Conservation (phyloP, 2,888 invertebrate genomes). For the Liopterus haemorrhoidalis region DNA sequence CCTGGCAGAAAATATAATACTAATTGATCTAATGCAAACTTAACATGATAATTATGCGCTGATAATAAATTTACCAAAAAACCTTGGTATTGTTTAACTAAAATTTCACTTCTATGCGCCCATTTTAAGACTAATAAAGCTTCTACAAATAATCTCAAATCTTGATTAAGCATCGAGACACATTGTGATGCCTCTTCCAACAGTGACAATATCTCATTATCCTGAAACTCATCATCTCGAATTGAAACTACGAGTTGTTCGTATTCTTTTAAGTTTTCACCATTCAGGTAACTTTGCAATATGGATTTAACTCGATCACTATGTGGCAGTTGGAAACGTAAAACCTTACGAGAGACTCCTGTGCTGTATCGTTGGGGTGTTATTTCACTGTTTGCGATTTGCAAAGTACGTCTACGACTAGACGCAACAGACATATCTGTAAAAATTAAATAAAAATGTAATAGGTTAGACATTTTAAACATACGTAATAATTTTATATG, state of each 20-base stretch:
- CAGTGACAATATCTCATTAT: constrained; percentile 52
- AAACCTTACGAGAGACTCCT: constrained; percentile 37
- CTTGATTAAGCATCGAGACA: constrained; percentile 53
- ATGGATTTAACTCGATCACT: constrained; percentile 46
- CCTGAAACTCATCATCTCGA: constrained; percentile 50
- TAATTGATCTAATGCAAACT: constrained; percentile 55
- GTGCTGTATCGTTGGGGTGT: constrained; percentile 35
- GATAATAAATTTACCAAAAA: constrained; percentile 63
- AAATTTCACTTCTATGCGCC: constrained; percentile 48
- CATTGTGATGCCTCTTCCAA: constrained; percentile 53
- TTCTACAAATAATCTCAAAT: constrained; percentile 55
- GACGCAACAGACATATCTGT: constrained; percentile 44
- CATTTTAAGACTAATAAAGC: constrained; percentile 56
- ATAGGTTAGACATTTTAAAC: neutral
- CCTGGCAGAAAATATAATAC: constrained; percentile 57
- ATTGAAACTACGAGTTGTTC: constrained; percentile 50
- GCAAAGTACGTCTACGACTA: constrained; percentile 40
- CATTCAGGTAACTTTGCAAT: constrained; percentile 45
- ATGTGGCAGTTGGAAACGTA: constrained; percentile 48
- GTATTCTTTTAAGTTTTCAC: constrained; percentile 46
- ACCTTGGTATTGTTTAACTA: constrained; percentile 55
- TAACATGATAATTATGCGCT: constrained; percentile 61
- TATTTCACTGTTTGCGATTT: constrained; percentile 38
- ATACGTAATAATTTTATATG: neutral
- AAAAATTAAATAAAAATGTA: neutral